Base-by-base conservation (phyloP, 2,113 vertebrate species). In the Lipotes vexillifer region DNA sequence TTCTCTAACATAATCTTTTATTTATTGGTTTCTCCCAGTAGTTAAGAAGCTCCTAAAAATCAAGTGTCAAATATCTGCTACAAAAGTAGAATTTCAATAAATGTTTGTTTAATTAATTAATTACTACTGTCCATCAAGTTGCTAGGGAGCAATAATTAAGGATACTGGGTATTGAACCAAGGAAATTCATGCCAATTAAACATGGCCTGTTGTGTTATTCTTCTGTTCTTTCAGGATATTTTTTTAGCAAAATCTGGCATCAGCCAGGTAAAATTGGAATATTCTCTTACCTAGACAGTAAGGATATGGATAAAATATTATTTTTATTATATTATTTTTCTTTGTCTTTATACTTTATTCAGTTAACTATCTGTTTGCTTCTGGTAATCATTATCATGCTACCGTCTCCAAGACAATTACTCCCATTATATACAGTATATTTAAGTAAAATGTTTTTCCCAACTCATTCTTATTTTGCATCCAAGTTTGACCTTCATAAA, bases 1-100 rank as follows among this genome's bases (percentile, higher is more conserved):
- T 21, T 93, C 33, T 77, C 23, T 29, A 46, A 61, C 59, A 81
- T 23, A 49, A 90, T 41, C 18, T 80, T 88, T 90, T 82, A 84
- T 65, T 94, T 57, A 44, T 69, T 44, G 20, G 8, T 81, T 59
- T 97, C 52, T 90, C 44, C 14, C 31, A 59, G 63, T 57, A 66
- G 25, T 61, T 88, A 38, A 91, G 55, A 93, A 93, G 11, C 36
- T 71, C 27, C 61, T 75, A 88, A 90, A 94, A 80, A 71, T 65
- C 49, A 94, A 66, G 49, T 8, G 25, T 63, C 49, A 90, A 80
- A 38, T 78, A 78, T 57, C 68, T 65, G 75, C 21, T 86, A 80
- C 27, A 84, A 88, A 77, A 72, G 46, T 78, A 92, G 69, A 88
- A 91, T 94, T 95, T 95, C 46, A 90, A 63, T 77, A 77, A 41